Evolutionary conservation across 2,888 invertebrate genomes (phyloP).

Genomic region (Noctuana brunneofusca): DNA sequence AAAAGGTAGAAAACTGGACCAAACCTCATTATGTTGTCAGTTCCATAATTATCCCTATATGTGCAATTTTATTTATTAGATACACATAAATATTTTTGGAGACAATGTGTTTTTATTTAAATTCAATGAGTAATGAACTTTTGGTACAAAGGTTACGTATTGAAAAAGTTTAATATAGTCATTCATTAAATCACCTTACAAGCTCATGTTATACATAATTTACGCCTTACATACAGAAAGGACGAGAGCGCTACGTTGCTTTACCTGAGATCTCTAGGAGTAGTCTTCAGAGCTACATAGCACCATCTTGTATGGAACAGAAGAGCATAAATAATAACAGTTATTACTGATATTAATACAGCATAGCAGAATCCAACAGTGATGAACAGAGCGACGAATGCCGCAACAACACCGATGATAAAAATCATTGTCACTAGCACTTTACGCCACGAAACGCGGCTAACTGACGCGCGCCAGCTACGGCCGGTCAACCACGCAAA

Average conservation of each 20-base stretch:
- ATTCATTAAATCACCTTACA: slow-evolving; percentile 12
- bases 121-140: too few relatives aligned
- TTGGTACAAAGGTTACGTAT: too few relatives aligned
- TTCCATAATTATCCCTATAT: too few relatives aligned
- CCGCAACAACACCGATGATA: slow-evolving; percentile 65
- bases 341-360: slow-evolving; percentile 83
- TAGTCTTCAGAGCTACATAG: slow-evolving; percentile 88
- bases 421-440: slow-evolving; percentile 68
- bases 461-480: slow-evolving; percentile 60
- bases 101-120: too few relatives aligned
- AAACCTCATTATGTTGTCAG: too few relatives aligned
- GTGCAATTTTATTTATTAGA: too few relatives aligned
- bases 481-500: slow-evolving; percentile 37
- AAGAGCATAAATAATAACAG: slow-evolving; percentile 84
- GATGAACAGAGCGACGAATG: slow-evolving; percentile 72
- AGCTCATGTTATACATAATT: slow-evolving; percentile 5
- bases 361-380: slow-evolving; percentile 85
- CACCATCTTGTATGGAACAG: slow-evolving; percentile 89
- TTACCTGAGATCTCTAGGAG: slow-evolving; percentile 89
- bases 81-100: too few relatives aligned
- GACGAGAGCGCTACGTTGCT: not conserved
- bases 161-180: slow-evolving; percentile 7
- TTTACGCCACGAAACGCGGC: slow-evolving; percentile 77
- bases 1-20: too few relatives aligned
- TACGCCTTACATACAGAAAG: slow-evolving; percentile 3